These are phyloP conservation scores for Cyphomyrmex costatus DNA, from an alignment of 1,140 invertebrate genomes.

Conservation along the genomic window DNA sequence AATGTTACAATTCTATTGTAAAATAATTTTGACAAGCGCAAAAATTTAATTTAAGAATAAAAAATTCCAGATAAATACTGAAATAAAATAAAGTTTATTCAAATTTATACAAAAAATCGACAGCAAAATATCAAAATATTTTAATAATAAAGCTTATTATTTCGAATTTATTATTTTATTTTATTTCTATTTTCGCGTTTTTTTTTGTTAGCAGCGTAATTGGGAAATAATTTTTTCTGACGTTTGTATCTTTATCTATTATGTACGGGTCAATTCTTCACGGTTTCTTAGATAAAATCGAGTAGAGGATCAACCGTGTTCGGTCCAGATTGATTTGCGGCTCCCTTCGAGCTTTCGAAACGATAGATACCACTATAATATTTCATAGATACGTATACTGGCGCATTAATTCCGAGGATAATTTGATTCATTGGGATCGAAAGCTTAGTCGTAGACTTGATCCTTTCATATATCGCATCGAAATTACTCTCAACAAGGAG, in stretches of 20 bases:
- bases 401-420: conserved; percentile 70
- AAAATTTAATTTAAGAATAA: too few species aligned
- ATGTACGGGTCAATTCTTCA: conserved; percentile 37
- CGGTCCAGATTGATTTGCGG: conserved; percentile 44
- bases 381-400: conserved; percentile 62
- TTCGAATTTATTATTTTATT: background rate
- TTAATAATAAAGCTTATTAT: background rate
- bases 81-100: too few species aligned
- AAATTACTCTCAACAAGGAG: conserved; percentile 60
- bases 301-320: conserved; percentile 31
- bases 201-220: background rate
- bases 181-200: background rate
- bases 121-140: conserved; percentile 3
- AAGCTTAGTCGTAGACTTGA: conserved; percentile 56
- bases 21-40: too few species aligned
- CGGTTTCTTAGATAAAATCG: conserved; percentile 44
- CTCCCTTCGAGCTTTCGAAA: conserved; percentile 25
- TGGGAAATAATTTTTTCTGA: conserved; percentile 28
- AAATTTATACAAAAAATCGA: too few species aligned
- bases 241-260: conserved; percentile 7
- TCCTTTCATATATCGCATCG: conserved; percentile 61
- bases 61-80: too few species aligned
- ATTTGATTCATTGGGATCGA: conserved; percentile 70
- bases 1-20: too few species aligned
- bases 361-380: conserved; percentile 60